Percentiles rank a stretch among this genome's conserved stretches.
Evolutionary conservation across 2,888 invertebrate genomes (phyloP).

Genomic region (Amphiduros pacificus): DNA sequence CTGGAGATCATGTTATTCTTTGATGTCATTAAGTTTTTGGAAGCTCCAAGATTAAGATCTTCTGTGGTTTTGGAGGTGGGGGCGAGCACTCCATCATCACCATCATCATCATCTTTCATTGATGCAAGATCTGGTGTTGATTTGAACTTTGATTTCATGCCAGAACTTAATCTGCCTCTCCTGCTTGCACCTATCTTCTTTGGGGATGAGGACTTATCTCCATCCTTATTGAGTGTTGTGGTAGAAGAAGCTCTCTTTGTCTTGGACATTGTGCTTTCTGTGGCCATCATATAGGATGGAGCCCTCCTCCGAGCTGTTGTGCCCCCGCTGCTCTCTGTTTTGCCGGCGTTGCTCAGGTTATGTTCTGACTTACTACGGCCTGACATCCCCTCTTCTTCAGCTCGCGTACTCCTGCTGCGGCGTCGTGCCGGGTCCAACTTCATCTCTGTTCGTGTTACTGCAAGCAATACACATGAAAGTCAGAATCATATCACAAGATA

Average conservation of each 20-base stretch:
- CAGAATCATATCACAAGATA: no score
- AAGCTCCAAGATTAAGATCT: constrained; percentile 1
- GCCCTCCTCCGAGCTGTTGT: not conserved
- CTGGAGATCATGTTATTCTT: not conserved
- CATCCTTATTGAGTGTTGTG: not conserved
- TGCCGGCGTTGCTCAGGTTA: not conserved
- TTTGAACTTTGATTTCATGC: constrained; percentile 18
- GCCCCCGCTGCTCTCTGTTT: not conserved
- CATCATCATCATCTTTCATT: constrained; percentile 1
- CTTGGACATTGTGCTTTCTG: constrained; percentile 12
- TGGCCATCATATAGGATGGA: constrained; percentile 12
- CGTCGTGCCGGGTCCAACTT: constrained; percentile 1
- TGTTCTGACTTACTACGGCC: constrained; percentile 4
- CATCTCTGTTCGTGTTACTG: constrained; percentile 6
- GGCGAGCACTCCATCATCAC: not conserved
- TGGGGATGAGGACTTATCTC: not conserved
- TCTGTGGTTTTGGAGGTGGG: constrained; percentile 7
- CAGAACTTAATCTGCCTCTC: constrained; percentile 8
- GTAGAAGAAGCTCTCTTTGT: not conserved
- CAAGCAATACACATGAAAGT: not conserved
- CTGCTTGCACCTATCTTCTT: not conserved
- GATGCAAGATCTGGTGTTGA: constrained; percentile 17
- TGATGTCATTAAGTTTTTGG: not conserved
- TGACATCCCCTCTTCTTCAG: no score
- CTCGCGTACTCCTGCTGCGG: constrained; percentile 6